Percentiles rank a stretch among this genome's conserved stretches.
These are phyloP conservation scores for Acronicta alni DNA, from an alignment of 2,888 invertebrate genomes.

Conservation along the genomic window DNA sequence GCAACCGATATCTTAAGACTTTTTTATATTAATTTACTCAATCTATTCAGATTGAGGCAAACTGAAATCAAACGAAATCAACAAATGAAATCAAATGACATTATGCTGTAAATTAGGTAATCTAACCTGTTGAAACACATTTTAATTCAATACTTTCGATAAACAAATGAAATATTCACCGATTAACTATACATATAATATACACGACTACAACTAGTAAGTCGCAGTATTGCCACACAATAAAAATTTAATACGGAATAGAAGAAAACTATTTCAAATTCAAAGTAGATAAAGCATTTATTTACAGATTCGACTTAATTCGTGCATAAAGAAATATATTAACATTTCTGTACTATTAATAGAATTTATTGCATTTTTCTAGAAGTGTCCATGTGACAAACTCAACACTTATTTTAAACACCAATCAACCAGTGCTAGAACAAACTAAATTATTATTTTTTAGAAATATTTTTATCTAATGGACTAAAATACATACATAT, in stretches of 20 bases:
- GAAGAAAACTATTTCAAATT: slow-evolving; percentile 41
- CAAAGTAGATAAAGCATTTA: slow-evolving; percentile 48
- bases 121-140: slow-evolving; percentile 23
- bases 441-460: slow-evolving; percentile 41
- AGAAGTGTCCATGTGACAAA: slow-evolving; percentile 38
- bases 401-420: slow-evolving; percentile 58
- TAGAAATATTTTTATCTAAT: slow-evolving; percentile 76
- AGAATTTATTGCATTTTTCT: slow-evolving; percentile 51
- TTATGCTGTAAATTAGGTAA: slow-evolving; percentile 16
- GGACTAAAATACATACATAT: slow-evolving; percentile 76
- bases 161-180: slow-evolving; percentile 34
- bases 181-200: slow-evolving; percentile 36
- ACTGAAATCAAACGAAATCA: slow-evolving; percentile 29
- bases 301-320: slow-evolving; percentile 55
- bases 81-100: slow-evolving; percentile 12
- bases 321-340: slow-evolving; percentile 50
- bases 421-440: slow-evolving; percentile 58
- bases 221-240: slow-evolving; percentile 46
- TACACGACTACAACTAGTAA: slow-evolving; percentile 42
- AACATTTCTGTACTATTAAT: slow-evolving; percentile 46
- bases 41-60: slow-evolving; percentile 35
- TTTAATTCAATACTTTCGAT: slow-evolving; percentile 26
- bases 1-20: slow-evolving; percentile 33
- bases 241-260: slow-evolving; percentile 21
- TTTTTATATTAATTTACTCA: no score